Evolutionary conservation across 2,797 vertebrate genomes (phyloP).

Genomic region (Sebastes hubbsi): DNA sequence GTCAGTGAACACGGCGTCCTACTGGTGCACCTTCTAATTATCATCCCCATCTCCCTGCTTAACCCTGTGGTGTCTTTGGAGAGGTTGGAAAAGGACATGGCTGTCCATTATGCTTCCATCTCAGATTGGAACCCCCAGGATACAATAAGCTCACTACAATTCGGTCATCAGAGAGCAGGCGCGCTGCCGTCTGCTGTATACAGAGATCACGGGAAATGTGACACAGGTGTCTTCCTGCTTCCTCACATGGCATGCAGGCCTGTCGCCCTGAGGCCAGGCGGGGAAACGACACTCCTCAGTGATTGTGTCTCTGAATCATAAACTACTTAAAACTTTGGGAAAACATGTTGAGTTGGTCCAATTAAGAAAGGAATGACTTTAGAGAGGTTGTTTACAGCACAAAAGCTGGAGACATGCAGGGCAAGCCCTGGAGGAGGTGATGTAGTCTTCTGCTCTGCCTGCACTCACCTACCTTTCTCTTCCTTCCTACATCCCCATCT

Average conservation of each 20-base stretch:
- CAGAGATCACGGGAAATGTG: slow-evolving; percentile 47
- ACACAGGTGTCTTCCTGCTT: slow-evolving; percentile 65
- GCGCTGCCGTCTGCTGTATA: neutral
- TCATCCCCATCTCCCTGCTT: slow-evolving; percentile 38
- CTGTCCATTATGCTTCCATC: slow-evolving; percentile 47
- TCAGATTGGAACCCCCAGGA: slow-evolving; percentile 22
- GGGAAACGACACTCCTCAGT: slow-evolving; percentile 49
- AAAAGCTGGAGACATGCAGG: slow-evolving; percentile 59
- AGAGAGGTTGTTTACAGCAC: slow-evolving; percentile 68
- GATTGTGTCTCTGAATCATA: slow-evolving; percentile 71
- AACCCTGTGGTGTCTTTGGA: slow-evolving; percentile 53
- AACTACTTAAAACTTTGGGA: slow-evolving; percentile 76
- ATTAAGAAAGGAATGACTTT: slow-evolving; percentile 78
- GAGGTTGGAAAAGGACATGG: slow-evolving; percentile 37
- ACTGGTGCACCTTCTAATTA: slow-evolving; percentile 64
- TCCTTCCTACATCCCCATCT: slow-evolving; percentile 34
- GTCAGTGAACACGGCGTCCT: slow-evolving; percentile 51
- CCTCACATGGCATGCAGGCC: slow-evolving; percentile 65
- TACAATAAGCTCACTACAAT: slow-evolving; percentile 40
- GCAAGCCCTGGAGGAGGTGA: slow-evolving; percentile 59
- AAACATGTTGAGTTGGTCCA: slow-evolving; percentile 70
- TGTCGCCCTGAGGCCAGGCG: slow-evolving; percentile 35
- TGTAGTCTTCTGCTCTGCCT: slow-evolving; percentile 18
- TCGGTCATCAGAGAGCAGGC: slow-evolving; percentile 29
- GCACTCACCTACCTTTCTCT: neutral